These are phyloP conservation scores for Brachymystax lenok DNA, from an alignment of 2,797 vertebrate species.

Conservation along the genomic window DNA sequence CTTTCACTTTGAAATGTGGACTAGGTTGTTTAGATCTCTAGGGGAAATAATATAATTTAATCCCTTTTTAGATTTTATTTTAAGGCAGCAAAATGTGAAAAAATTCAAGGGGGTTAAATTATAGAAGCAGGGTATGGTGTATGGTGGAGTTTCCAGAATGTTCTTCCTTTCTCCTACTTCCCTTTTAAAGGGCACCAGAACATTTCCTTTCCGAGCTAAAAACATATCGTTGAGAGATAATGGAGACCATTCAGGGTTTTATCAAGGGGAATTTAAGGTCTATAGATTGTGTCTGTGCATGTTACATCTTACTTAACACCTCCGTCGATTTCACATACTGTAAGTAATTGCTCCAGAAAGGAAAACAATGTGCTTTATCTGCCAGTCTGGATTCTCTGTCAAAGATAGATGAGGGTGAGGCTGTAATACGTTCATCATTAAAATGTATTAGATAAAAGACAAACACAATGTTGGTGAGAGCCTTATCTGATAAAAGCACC, in stretches of 20 bases:
- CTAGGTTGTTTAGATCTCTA: too few species aligned
- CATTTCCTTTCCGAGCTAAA: background rate
- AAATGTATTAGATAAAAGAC: conserved; percentile 4
- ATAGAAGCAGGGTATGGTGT: background rate
- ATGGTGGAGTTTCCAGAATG: too few species aligned
- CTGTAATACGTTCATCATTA: conserved; percentile 13
- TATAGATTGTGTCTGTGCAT: conserved; percentile 28
- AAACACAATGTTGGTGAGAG: conserved; percentile 1
- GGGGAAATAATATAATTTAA: too few species aligned
- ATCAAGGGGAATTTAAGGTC: conserved; percentile 41
- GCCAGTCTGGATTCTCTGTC: conserved; percentile 9
- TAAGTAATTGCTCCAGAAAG: conserved; percentile 39
- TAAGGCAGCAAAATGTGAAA: too few species aligned
- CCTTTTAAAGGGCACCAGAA: conserved; percentile 17
- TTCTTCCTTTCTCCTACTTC: background rate
- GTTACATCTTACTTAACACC: conserved; percentile 29
- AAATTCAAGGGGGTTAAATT: too few species aligned
- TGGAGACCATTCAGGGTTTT: conserved; percentile 21
- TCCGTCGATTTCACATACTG: conserved; percentile 30
- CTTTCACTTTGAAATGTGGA: too few species aligned
- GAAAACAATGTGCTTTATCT: conserved; percentile 27
- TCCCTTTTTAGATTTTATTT: too few species aligned
- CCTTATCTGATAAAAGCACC: background rate
- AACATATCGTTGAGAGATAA: conserved; percentile 25
- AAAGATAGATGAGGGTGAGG: conserved; percentile 21